Base-by-base conservation (phyloP, 2,888 invertebrate species). In the Himalopsyche kuldschensis region DNA sequence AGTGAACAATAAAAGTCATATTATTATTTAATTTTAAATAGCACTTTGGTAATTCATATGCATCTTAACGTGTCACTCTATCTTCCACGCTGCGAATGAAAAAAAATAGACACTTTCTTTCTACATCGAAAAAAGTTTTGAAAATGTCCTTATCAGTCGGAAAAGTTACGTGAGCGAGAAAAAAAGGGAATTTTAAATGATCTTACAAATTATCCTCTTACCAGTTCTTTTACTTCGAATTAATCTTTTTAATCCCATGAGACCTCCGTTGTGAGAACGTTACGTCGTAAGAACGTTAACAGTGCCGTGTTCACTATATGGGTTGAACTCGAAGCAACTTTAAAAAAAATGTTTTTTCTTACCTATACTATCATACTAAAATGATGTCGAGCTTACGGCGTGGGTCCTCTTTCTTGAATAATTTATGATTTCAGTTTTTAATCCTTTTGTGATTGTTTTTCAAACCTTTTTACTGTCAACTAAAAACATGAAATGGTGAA, bases 241-340 rank as follows among this genome's bases (percentile, higher is more conserved):
- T 86, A 84, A 86, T 86, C 84, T 86, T 84, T 41, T 55, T 79
- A 86, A 84, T 86, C 86, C 86, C 86, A 80, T 17, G 80, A 82
- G 83, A 75, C 20, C 80, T 69, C 27, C 69, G 69, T 27, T 69
- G 69, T 69, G 69, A 69, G 69, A 69, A 69, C 69, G 27, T 69
- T 69, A 69, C 69, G 11, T 69, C 69, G 69, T 69, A 69, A 69
- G 27, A 11, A 69, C 69, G 69, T 69, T 69, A 69, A 69, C 69
- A 69, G 69, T 69, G 27, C 69, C 69, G 69, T 69, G 69, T 69
- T 69, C 30, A 69, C 69, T 69, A 69, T 11, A 69, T 69, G 69
- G 69, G 69, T 69, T 69, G 69, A 69, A 69, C 69, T 69, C 27
- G 15, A 69, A 69, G 69, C 10, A 69, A 69, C 27, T 27, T 15